Conservation (phyloP, 1,140 invertebrate species). For the Periplaneta americana region DNA sequence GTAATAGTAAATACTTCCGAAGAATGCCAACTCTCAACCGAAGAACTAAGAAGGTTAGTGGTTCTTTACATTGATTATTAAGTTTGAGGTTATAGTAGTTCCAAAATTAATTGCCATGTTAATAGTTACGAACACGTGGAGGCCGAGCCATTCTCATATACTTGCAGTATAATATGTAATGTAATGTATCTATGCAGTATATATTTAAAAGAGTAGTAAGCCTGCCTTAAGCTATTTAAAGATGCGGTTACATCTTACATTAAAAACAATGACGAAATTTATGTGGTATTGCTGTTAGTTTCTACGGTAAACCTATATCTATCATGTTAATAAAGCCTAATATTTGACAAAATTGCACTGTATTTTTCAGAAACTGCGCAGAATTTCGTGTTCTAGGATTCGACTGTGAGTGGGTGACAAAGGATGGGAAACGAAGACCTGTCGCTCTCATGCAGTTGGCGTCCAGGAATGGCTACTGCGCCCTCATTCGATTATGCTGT, state of each 20-base stretch:
- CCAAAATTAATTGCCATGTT: not conserved
- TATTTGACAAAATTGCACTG: not conserved
- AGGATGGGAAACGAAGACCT: constrained; percentile 38
- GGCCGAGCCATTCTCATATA: not conserved
- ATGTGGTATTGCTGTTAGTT: too few species aligned
- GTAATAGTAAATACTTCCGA: not conserved
- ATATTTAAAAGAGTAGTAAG: not conserved
- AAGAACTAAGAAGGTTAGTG: not conserved
- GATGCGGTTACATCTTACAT: too few species aligned
- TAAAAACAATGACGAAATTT: too few species aligned
- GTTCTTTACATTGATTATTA: not conserved
- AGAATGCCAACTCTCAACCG: not conserved
- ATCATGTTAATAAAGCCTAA: too few species aligned
- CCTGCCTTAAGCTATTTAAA: too few species aligned
- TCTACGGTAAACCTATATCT: too few species aligned
- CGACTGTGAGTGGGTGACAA: constrained; percentile 66
- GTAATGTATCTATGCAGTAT: not conserved
- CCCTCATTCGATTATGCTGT: constrained; percentile 51
- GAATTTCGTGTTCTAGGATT: constrained; percentile 48
- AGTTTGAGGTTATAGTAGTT: not conserved
- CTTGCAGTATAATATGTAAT: not conserved
- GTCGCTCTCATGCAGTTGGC: constrained; percentile 60
- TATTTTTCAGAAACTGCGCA: constrained; percentile 15
- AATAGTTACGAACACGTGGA: not conserved
- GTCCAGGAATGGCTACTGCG: constrained; percentile 52